A percentile compares a stretch with the other conserved stretches of the same genome.
Evolutionary conservation across 2,797 vertebrate genomes (phyloP).

Genomic region (Myiotriccus ornatus): DNA sequence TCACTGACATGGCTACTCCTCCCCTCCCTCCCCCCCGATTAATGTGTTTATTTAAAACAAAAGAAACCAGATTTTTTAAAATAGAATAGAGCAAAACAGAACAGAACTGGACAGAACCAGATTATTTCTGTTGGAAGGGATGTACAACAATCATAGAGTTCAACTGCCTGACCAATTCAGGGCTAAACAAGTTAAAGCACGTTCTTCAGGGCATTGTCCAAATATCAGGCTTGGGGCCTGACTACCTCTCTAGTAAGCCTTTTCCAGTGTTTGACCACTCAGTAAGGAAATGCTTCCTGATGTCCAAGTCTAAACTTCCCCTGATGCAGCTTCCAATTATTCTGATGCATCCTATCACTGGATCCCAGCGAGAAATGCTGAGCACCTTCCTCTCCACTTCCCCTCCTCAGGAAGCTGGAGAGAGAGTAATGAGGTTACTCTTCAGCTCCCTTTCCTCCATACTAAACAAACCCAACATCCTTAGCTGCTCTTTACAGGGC

Average conservation of each 20-base stretch:
- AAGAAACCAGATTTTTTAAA: not conserved
- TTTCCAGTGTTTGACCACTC: not conserved
- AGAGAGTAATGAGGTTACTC: no score
- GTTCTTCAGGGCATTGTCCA: not conserved
- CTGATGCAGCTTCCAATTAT: not conserved
- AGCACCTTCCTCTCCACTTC: not conserved
- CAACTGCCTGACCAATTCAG: not conserved
- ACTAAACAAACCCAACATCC: not conserved
- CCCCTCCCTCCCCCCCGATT: fast-evolving
- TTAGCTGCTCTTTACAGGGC: not conserved
- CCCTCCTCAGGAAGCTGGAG: not conserved
- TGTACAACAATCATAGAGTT: not conserved
- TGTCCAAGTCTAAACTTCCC: not conserved
- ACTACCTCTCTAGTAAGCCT: not conserved
- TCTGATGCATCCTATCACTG: not conserved
- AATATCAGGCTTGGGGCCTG: not conserved
- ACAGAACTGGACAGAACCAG: not conserved
- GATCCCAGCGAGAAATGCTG: no score
- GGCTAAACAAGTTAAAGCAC: not conserved
- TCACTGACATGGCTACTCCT: not conserved
- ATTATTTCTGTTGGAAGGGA: not conserved
- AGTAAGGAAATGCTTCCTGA: not conserved
- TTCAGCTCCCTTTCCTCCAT: not conserved
- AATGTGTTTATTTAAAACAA: not conserved
- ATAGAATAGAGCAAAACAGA: not conserved